phyloP scores from a whole-genome alignment of 2,113 vertebrate species.

The Narcine bancroftii region DNA sequence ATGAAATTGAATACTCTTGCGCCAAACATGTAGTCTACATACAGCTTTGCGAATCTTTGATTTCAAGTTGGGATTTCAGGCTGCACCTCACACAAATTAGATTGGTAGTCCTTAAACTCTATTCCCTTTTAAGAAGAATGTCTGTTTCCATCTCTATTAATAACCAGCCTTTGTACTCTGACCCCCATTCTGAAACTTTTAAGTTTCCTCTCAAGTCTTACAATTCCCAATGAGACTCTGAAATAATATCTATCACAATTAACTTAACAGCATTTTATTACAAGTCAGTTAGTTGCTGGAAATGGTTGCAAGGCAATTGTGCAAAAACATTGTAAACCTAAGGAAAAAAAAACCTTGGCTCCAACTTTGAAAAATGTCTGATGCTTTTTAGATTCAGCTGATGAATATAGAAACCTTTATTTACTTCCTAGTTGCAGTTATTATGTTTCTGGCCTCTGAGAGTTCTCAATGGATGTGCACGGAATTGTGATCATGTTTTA shows the following conservation, averaged over 20 bases:
- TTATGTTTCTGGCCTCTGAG: neutral
- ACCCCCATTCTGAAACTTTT: slow-evolving; percentile 19
- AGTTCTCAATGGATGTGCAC: neutral
- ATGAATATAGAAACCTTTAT: too few species aligned
- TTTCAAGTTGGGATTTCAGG: neutral
- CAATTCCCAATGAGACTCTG: neutral
- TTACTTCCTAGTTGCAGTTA: neutral
- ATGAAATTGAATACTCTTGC: too few species aligned
- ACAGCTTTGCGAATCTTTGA: too few species aligned
- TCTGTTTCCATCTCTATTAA: neutral
- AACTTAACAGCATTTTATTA: slow-evolving; percentile 28
- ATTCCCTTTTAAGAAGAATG: neutral
- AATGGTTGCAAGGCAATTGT: slow-evolving; percentile 15
- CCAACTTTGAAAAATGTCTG: neutral
- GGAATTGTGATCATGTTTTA: slow-evolving; percentile 16
- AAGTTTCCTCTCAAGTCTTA: slow-evolving; percentile 28
- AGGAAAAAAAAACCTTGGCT: neutral
- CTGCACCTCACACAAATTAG: neutral
- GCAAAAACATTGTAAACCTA: neutral
- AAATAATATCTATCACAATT: slow-evolving; percentile 33
- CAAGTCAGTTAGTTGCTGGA: slow-evolving; percentile 20
- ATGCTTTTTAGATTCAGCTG: neutral
- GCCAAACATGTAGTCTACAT: too few species aligned
- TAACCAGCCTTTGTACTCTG: slow-evolving; percentile 20
- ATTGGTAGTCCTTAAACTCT: neutral